Base-by-base conservation (phyloP, 2,888 invertebrate genomes). In the Ctena decussata region DNA sequence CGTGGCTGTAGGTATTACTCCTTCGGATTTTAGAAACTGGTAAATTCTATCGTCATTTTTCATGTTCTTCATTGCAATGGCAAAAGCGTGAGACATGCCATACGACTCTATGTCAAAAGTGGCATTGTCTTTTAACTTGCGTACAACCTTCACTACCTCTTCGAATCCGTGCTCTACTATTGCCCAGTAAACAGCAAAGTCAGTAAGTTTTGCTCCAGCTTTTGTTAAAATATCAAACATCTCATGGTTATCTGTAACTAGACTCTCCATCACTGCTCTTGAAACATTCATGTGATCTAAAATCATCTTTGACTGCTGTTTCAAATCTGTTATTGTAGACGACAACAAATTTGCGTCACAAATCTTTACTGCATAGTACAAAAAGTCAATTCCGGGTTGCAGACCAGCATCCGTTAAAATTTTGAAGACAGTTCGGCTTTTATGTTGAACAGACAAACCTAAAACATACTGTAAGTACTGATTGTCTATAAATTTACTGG, bases 111-210 rank as follows among this genome's bases (percentile, higher is more conserved):
- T 35, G 30, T 65, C 65, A 65, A 65, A 65, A 2, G 65, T 35
- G 35, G 32, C 35, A 18, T 35, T 6, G 11, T 2, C 24, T 21
- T 65, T 65, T 21, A 65, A 35, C 5, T 3, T 65, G 5, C 35
- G 18, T 15, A 65, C 35, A 21, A 65, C 30, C 24, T 65, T 3
- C 5, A 30, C 6, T 3, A 65, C 65, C 8, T 32, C 27, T 11
- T 65, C 65, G 21, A 35, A 65, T 35, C 65, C 65, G 21, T 65
- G 24, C 15, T 65, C 65, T 12, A 65, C 35, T 5, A 65, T 65
- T 2, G 65, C 65, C 65, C 65, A 65, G 35, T 65, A 65, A 11
- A 65, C 65, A 65, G 65, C 65, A 24, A 65, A 65, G 35, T 65
- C 65, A 0, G 65, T 65, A 32, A 65, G 32, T 30, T 35, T 65